Evolutionary conservation across 2,888 invertebrate species (phyloP).

Genomic region (Cyaniris semiargus): DNA sequence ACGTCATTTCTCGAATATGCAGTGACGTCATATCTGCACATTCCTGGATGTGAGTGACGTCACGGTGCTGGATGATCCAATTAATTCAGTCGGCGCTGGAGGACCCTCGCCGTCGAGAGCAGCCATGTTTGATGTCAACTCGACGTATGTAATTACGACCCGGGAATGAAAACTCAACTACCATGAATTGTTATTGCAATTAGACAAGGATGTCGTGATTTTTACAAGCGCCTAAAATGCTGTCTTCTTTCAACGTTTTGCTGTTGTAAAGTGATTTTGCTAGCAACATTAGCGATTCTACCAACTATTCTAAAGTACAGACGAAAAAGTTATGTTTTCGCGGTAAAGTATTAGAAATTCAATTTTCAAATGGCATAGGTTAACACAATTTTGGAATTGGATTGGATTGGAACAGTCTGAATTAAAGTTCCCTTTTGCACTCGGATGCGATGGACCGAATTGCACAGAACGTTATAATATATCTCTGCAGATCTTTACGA

Average conservation of each 20-base stretch:
- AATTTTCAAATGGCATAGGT: too few species aligned
- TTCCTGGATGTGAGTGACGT: background rate
- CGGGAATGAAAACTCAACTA: slow-evolving; percentile 11
- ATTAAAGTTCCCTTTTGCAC: too few species aligned
- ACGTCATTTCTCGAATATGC: background rate
- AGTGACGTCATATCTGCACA: background rate
- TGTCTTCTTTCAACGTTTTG: background rate
- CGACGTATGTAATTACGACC: slow-evolving; percentile 3
- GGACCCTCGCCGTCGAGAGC: slow-evolving; percentile 18
- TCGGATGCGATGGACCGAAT: background rate
- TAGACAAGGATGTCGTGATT: background rate
- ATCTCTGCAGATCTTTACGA: background rate
- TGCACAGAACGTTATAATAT: background rate
- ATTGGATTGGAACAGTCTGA: too few species aligned
- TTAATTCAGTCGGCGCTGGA: slow-evolving; percentile 2
- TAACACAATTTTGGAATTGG: too few species aligned
- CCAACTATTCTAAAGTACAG: too few species aligned
- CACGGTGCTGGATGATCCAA: slow-evolving; percentile 8
- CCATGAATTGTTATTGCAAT: background rate
- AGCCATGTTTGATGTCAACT: slow-evolving; percentile 22
- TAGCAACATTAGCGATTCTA: too few species aligned
- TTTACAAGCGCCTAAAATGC: background rate
- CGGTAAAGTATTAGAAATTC: too few species aligned
- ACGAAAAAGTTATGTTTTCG: too few species aligned
- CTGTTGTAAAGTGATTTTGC: too few species aligned